These are phyloP conservation scores for Astreopora myriophthalma DNA, from an alignment of 64 coral and sea anemone species.

Conservation along the genomic window DNA sequence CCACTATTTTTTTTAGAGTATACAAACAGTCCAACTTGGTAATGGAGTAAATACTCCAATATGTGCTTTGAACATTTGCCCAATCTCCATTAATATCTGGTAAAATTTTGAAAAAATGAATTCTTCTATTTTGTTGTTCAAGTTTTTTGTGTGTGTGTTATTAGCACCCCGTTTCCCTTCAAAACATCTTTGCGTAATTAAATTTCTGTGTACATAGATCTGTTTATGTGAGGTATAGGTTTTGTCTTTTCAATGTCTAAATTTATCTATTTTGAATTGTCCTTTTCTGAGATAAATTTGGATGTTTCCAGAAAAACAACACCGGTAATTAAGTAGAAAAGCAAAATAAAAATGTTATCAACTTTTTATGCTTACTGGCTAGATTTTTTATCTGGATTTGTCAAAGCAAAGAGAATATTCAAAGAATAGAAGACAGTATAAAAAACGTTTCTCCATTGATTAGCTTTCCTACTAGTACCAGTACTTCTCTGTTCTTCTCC, in stretches of 20 bases:
- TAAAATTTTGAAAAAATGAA: not conserved
- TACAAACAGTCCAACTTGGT: no score
- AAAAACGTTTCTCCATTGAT: no score
- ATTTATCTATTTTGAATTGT: not conserved
- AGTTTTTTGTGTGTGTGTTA: not conserved
- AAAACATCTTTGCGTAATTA: not conserved
- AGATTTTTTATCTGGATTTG: no score
- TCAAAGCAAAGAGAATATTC: no score
- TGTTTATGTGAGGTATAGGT: not conserved
- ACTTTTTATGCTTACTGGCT: no score
- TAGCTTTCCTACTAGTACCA: no score
- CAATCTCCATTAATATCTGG: not conserved
- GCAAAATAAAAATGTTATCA: not conserved
- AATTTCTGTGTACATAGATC: not conserved
- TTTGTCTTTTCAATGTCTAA: not conserved
- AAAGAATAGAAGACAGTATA: no score
- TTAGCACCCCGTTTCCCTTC: not conserved
- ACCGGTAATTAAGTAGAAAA: no score
- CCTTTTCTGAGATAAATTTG: not conserved
- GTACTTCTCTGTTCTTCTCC: no score
- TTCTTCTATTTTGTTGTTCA: not conserved
- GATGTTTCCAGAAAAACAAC: no score
- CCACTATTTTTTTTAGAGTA: no score
- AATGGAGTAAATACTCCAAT: not conserved
- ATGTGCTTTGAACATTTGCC: not conserved